Conservation (phyloP, 1,140 invertebrate species). For the Oedothorax gibbosus region DNA sequence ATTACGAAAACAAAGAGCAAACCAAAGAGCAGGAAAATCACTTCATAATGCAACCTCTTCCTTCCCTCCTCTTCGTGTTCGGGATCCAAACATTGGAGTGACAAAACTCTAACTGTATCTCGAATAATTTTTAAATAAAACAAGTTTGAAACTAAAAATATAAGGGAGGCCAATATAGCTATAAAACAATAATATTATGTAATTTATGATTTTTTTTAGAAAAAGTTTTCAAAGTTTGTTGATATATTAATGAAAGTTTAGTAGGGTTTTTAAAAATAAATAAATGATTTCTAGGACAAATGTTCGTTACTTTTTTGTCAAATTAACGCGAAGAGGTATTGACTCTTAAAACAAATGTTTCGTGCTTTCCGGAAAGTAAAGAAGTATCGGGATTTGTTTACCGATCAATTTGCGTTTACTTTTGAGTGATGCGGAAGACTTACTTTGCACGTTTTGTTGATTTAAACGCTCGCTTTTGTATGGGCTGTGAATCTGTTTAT, state of each 20-base stretch:
- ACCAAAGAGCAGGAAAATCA: slow-evolving; percentile 40
- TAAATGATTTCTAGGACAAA: too few relatives aligned
- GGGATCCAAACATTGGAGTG: too few relatives aligned
- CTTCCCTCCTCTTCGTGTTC: not conserved
- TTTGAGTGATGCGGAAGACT: slow-evolving; percentile 14
- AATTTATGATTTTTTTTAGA: too few relatives aligned
- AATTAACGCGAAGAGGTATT: slow-evolving; percentile 21
- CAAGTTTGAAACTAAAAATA: too few relatives aligned
- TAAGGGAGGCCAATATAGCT: too few relatives aligned
- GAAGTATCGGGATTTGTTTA: slow-evolving; percentile 41
- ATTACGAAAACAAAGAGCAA: slow-evolving; percentile 47
- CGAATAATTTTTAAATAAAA: too few relatives aligned
- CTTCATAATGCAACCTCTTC: slow-evolving; percentile 52
- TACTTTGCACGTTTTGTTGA: slow-evolving; percentile 30
- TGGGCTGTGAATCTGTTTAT: not conserved
- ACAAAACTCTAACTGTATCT: too few relatives aligned
- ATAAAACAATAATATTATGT: too few relatives aligned
- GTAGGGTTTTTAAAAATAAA: too few relatives aligned
- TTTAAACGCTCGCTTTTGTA: slow-evolving; percentile 21
- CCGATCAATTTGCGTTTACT: slow-evolving; percentile 35
- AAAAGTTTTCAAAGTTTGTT: too few relatives aligned
- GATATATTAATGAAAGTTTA: too few relatives aligned
- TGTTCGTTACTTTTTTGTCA: too few relatives aligned
- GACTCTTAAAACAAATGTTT: slow-evolving; percentile 57
- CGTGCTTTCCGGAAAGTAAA: not conserved